A percentile compares a stretch with the other conserved stretches of the same genome.
These are phyloP conservation scores for Scomber japonicus DNA, from an alignment of 2,113 vertebrate species.

Conservation along the genomic window DNA sequence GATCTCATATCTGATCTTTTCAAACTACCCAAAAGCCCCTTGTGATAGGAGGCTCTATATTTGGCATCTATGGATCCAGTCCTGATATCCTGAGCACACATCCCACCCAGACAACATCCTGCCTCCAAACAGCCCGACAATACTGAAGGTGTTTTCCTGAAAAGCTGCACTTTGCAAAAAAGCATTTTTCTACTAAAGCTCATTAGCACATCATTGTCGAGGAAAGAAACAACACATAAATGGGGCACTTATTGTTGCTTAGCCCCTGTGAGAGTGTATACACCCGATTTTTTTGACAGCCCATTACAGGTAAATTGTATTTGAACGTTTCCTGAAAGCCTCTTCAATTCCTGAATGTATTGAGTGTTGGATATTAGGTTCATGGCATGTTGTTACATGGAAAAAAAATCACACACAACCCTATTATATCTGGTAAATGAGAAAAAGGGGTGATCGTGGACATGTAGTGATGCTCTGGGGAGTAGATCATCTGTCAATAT, in stretches of 20 bases:
- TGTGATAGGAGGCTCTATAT: conserved; percentile 51
- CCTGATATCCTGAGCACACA: conserved; percentile 52
- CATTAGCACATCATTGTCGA: conserved; percentile 57
- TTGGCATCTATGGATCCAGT: conserved; percentile 54
- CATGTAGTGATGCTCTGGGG: conserved; percentile 12
- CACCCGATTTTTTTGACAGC: background rate
- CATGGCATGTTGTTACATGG: conserved; percentile 33
- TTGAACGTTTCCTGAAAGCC: conserved; percentile 52
- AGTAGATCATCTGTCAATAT: conserved; percentile 1
- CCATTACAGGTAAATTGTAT: conserved; percentile 59
- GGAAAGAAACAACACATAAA: conserved; percentile 60
- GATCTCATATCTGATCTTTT: conserved; percentile 44
- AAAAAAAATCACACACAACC: background rate
- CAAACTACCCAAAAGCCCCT: conserved; percentile 33
- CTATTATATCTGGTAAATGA: conserved; percentile 1
- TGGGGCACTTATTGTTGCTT: conserved; percentile 54
- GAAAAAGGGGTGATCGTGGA: conserved; percentile 11
- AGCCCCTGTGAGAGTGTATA: conserved; percentile 32
- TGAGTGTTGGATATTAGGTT: conserved; percentile 30
- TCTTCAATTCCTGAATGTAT: conserved; percentile 19
- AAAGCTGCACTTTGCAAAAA: conserved; percentile 49
- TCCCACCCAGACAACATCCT: conserved; percentile 57
- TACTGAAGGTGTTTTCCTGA: conserved; percentile 58
- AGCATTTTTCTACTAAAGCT: conserved; percentile 47
- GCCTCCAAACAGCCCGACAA: conserved; percentile 19